Conservation (phyloP, 2,888 invertebrate genomes). For the Stenchaetothrips biformis region DNA sequence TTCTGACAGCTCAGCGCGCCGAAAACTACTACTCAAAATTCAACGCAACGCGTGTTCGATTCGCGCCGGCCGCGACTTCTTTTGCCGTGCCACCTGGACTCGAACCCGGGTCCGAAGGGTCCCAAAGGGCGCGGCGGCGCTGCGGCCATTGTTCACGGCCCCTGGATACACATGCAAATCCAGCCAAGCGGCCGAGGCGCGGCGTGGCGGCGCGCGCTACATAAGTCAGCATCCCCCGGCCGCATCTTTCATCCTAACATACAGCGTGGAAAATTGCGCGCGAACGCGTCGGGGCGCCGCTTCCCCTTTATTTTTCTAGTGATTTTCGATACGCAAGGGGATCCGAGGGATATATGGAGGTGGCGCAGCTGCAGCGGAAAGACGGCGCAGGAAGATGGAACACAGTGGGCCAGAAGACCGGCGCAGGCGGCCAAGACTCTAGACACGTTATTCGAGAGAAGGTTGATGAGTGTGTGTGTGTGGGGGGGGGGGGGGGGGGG, state of each 20-base stretch:
- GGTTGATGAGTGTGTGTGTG: too few species aligned
- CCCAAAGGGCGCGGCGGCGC: too few species aligned
- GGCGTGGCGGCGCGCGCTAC: neutral
- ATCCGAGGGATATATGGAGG: slow-evolving; percentile 10
- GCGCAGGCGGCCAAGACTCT: too few species aligned
- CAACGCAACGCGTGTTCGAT: neutral
- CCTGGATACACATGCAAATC: slow-evolving; percentile 17
- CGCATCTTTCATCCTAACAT: slow-evolving; percentile 14
- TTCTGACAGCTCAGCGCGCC: neutral
- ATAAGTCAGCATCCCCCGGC: slow-evolving; percentile 11
- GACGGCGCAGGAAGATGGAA: neutral
- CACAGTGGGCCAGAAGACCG: too few species aligned
- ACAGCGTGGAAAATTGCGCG: slow-evolving; percentile 17
- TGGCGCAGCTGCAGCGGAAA: neutral
- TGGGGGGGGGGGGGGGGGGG: neutral
- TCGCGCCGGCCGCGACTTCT: neutral
- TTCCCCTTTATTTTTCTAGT: neutral
- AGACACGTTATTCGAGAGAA: too few species aligned
- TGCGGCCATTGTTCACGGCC: too few species aligned
- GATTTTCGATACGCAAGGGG: slow-evolving; percentile 15
- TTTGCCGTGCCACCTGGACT: neutral
- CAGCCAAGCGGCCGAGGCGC: neutral
- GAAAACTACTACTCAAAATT: neutral
- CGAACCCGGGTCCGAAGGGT: too few species aligned
- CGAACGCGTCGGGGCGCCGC: neutral